These are phyloP conservation scores for Nannoperca obscura DNA, from an alignment of 2,797 vertebrate species.

Conservation along the genomic window DNA sequence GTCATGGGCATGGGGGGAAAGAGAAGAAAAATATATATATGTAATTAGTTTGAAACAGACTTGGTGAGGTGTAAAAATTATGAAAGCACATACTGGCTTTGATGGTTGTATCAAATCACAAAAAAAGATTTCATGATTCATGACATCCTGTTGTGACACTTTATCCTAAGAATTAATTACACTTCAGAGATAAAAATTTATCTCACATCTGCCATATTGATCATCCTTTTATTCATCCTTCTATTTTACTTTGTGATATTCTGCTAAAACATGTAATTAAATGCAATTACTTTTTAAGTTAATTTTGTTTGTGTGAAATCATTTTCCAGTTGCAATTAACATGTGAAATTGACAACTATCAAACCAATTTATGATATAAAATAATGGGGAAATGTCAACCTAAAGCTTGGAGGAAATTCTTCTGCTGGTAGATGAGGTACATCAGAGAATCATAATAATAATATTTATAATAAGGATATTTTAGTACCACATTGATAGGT, in stretches of 20 bases:
- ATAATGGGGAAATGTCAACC: not conserved
- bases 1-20: conserved; percentile 6
- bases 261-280: not conserved
- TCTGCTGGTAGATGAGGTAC: not conserved
- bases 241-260: not conserved
- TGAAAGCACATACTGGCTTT: conserved; percentile 14
- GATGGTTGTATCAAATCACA: not conserved
- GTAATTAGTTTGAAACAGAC: conserved; percentile 11
- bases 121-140: conserved; percentile 2
- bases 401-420: not conserved
- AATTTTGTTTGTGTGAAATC: not conserved
- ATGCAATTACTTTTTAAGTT: not conserved
- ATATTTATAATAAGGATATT: not conserved
- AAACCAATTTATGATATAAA: not conserved
- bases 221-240: not conserved
- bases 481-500: not conserved
- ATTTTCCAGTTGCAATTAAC: too few species aligned
- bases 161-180: not conserved
- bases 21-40: conserved; percentile 16
- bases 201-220: not conserved
- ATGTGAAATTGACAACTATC: too few species aligned
- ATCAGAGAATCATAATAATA: not conserved
- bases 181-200: not conserved
- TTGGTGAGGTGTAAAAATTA: conserved; percentile 1
- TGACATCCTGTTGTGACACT: not conserved